Conservation (phyloP, 1,140 invertebrate species). For the Hesperophylax magnus region DNA sequence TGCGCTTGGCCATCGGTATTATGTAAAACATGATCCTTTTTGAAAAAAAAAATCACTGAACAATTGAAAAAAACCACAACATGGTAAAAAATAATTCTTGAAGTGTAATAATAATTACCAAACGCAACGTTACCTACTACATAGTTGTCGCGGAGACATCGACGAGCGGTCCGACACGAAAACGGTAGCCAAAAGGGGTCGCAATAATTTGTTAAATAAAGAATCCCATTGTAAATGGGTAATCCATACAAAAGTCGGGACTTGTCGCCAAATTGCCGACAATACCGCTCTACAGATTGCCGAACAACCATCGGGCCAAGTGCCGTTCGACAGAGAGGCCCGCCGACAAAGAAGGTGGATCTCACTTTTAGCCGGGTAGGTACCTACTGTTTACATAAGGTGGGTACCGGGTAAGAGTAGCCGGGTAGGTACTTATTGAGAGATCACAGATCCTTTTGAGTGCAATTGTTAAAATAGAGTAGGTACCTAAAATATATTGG, state of each 20-base stretch:
- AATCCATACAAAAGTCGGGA: conserved; percentile 40
- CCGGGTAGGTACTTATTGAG: neutral
- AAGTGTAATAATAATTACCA: too few relatives aligned
- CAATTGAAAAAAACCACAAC: too few relatives aligned
- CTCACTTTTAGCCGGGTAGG: too few relatives aligned
- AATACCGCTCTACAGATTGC: neutral
- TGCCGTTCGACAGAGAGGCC: neutral
- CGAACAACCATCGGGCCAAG: neutral
- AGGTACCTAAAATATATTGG: too few relatives aligned
- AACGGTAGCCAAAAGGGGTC: conserved; percentile 26
- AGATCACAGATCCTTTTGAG: neutral
- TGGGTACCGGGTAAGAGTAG: too few relatives aligned
- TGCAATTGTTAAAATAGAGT: too few relatives aligned
- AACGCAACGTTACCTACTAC: too few relatives aligned
- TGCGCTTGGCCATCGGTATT: too few relatives aligned
- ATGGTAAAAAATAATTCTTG: too few relatives aligned
- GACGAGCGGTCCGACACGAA: conserved; percentile 9
- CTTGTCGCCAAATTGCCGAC: conserved; percentile 36
- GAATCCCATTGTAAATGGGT: conserved; percentile 15
- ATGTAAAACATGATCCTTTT: too few relatives aligned
- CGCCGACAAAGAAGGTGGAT: neutral
- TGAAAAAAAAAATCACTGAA: too few relatives aligned
- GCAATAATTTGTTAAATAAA: conserved; percentile 37
- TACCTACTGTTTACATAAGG: too few relatives aligned
- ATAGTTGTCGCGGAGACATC: neutral